Evolutionary conservation across 2,888 invertebrate genomes (phyloP).

Genomic region (Elgonia sp.): DNA sequence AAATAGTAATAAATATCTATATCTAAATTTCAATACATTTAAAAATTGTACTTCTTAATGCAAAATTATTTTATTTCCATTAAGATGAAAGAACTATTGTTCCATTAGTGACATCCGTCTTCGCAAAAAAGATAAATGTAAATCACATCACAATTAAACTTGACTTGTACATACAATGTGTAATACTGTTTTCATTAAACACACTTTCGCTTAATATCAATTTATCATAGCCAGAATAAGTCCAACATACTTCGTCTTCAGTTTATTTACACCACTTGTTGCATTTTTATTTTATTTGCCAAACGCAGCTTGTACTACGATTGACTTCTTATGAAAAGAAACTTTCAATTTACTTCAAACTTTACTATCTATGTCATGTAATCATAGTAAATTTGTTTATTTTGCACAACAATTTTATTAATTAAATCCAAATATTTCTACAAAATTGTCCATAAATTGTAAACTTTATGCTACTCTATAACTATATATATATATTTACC

Average conservation of each 20-base stretch:
- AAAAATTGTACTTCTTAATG: neutral
- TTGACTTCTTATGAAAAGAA: neutral
- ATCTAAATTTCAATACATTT: no score
- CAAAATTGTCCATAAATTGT: no score
- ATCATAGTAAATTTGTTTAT: no score
- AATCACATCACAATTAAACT: conserved; percentile 36
- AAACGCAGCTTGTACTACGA: no score
- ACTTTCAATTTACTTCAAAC: no score
- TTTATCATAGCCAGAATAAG: conserved; percentile 27
- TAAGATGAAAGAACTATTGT: neutral
- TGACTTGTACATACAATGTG: neutral
- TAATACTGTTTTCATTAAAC: conserved; percentile 21
- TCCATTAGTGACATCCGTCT: conserved; percentile 10
- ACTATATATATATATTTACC: conserved; percentile 82
- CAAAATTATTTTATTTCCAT: conserved; percentile 27
- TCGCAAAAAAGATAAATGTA: conserved; percentile 22
- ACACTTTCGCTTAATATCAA: conserved; percentile 32
- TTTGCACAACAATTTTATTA: no score
- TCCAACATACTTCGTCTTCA: conserved; percentile 8
- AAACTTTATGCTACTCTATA: no score
- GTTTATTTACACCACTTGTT: neutral
- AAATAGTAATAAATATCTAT: no score
- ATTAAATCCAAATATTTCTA: no score
- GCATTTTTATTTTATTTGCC: neutral
- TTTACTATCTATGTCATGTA: no score